phyloP scores from a whole-genome alignment of 2,888 invertebrate species.

The Amiota mariae region DNA sequence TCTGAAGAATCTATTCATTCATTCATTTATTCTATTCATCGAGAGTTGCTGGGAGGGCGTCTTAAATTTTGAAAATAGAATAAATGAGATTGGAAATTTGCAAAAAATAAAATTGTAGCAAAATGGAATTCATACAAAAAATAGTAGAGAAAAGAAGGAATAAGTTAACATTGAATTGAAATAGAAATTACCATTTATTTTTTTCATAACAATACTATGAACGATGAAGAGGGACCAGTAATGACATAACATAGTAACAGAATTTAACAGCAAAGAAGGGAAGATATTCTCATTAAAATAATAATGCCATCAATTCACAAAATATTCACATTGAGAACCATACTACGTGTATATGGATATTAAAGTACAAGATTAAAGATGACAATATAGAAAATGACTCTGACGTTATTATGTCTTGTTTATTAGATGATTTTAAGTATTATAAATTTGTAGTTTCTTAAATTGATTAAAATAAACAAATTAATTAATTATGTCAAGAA shows the following conservation, averaged over 20 bases:
- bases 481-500: too few relatives aligned
- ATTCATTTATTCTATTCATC: too few relatives aligned
- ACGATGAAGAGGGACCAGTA: neutral
- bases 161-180: conserved; percentile 24
- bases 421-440: too few relatives aligned
- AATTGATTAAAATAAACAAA: too few relatives aligned
- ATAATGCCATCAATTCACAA: conserved; percentile 41
- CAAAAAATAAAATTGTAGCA: too few relatives aligned
- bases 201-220: conserved; percentile 2
- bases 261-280: conserved; percentile 30
- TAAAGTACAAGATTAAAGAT: neutral
- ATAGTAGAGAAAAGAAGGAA: neutral
- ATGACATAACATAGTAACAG: neutral
- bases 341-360: neutral
- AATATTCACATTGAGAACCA: neutral
- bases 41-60: too few relatives aligned
- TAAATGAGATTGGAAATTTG: too few relatives aligned
- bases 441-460: too few relatives aligned
- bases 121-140: neutral
- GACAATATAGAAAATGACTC: conserved; percentile 6
- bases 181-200: conserved; percentile 23
- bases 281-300: conserved; percentile 60
- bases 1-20: neutral
- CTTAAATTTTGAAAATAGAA: too few relatives aligned
- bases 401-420: too few relatives aligned